phyloP scores from a whole-genome alignment of 2,797 vertebrate species.

The Dicrostonyx torquatus region DNA sequence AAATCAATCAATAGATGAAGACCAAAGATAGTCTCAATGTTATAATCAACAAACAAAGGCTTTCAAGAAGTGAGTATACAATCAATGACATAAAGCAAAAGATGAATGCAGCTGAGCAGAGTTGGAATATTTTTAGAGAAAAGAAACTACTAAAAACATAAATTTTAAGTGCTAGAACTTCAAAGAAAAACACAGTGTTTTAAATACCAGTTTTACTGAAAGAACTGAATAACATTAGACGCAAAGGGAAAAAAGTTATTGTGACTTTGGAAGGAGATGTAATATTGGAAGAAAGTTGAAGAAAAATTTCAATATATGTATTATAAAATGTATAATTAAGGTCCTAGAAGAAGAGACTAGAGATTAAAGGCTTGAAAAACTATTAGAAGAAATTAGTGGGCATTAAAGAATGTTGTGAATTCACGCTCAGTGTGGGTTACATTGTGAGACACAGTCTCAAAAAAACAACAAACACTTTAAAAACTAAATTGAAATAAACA shows the following conservation, averaged over 20 bases:
- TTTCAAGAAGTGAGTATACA: background rate
- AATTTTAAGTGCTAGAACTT: slow-evolving; percentile 10
- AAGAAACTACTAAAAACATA: background rate
- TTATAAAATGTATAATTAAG: background rate
- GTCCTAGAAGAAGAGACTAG: background rate
- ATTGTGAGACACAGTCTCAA: background rate
- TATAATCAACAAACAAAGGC: background rate
- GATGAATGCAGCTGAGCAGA: background rate
- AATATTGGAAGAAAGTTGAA: background rate
- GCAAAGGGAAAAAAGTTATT: background rate
- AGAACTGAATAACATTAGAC: background rate
- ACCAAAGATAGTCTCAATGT: background rate
- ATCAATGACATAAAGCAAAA: background rate
- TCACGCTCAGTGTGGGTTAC: background rate
- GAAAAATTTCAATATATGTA: background rate
- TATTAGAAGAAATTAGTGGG: background rate
- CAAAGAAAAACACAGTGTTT: background rate
- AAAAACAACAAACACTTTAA: background rate
- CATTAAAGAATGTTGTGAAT: background rate
- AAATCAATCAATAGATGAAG: background rate
- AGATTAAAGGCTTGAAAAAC: background rate
- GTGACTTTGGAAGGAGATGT: background rate
- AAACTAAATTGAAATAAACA: slow-evolving; percentile 10
- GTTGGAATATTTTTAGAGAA: background rate
- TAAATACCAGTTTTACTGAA: background rate